A percentile compares a stretch with the other conserved stretches of the same genome.
Conservation (phyloP, 2,113 vertebrate species). For the Galemys pyrenaicus region DNA sequence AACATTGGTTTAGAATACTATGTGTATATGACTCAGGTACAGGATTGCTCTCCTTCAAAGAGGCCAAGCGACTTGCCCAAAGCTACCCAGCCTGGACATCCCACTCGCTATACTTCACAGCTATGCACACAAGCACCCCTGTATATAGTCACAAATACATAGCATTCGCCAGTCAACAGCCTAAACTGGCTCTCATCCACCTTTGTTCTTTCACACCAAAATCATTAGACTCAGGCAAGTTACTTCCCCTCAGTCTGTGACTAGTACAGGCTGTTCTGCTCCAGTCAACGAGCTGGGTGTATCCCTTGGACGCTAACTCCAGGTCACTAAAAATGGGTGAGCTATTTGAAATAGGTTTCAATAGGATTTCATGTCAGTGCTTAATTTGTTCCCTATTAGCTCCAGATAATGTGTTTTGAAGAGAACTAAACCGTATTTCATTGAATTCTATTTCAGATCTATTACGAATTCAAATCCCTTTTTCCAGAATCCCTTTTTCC, state of each 20-base stretch:
- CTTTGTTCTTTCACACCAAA: background rate
- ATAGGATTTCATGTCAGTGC: background rate
- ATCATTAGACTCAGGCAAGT: background rate
- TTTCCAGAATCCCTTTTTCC: background rate
- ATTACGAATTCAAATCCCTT: background rate
- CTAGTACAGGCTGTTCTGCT: background rate
- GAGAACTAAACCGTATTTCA: background rate
- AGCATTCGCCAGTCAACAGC: background rate
- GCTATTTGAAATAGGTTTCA: background rate
- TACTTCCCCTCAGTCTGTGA: background rate
- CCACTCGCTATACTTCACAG: background rate
- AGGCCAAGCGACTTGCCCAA: background rate
- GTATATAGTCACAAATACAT: background rate
- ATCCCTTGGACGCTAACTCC: background rate
- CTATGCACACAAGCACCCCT: background rate
- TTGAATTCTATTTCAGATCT: background rate
- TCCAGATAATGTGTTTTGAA: background rate
- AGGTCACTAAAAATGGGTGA: background rate
- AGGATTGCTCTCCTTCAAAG: too few relatives aligned
- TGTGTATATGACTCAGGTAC: too few relatives aligned
- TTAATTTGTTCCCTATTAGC: background rate
- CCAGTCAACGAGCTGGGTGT: background rate
- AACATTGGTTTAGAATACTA: too few relatives aligned
- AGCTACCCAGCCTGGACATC: background rate
- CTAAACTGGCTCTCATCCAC: background rate